Conservation (phyloP, 2,888 invertebrate species). For the Drosophila helvetica region DNA sequence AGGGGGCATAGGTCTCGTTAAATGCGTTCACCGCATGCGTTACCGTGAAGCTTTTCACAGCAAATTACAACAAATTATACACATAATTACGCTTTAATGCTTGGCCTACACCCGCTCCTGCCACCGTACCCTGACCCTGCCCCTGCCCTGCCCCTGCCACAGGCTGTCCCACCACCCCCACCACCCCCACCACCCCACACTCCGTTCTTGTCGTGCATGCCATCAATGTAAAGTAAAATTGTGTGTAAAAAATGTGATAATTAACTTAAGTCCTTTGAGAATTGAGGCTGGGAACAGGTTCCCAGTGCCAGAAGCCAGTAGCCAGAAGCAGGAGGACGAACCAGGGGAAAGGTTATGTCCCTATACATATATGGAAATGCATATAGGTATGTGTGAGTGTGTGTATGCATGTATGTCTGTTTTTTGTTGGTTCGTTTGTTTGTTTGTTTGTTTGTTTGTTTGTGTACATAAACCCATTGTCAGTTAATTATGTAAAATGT, state of each 20-base stretch:
- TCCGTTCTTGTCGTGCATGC: conserved; percentile 30
- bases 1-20: conserved; percentile 47
- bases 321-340: background rate
- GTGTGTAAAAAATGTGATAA: conserved; percentile 79
- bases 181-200: background rate
- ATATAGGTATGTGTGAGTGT: conserved; percentile 15
- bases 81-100: conserved; percentile 75
- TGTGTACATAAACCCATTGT: conserved; percentile 61
- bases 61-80: conserved; percentile 77
- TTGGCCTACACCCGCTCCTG: conserved; percentile 43
- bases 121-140: conserved; percentile 1
- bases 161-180: conserved; percentile 1
- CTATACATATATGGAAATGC: conserved; percentile 12
- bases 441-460: conserved; percentile 15
- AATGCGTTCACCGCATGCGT: conserved; percentile 58
- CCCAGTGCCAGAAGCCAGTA: background rate
- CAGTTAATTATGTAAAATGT: conserved; percentile 78
- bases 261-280: conserved; percentile 78
- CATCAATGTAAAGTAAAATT: conserved; percentile 78
- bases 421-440: conserved; percentile 4
- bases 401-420: conserved; percentile 7
- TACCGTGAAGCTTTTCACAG: conserved; percentile 57
- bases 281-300: conserved; percentile 21
- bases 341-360: conserved; percentile 26
- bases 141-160: conserved; percentile 16